Evolutionary conservation across 2,113 vertebrate species (phyloP).

Genomic region (Scopus umbretta): DNA sequence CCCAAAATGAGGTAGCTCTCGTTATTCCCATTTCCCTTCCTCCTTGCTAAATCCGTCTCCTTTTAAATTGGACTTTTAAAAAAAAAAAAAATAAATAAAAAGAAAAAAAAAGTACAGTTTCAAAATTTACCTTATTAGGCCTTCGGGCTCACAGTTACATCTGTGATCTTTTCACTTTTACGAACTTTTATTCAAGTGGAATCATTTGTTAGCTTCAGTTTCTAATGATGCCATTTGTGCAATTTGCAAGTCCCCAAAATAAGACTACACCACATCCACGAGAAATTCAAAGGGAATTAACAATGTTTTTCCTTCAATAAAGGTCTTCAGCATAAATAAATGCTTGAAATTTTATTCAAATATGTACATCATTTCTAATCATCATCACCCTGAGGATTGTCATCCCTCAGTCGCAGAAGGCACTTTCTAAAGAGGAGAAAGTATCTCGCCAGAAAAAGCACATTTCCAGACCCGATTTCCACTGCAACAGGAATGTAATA

Average conservation of each 20-base stretch:
- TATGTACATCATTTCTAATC: background rate
- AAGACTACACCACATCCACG: rapidly evolving
- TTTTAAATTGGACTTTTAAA: background rate
- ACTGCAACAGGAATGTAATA: background rate
- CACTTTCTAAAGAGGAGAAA: background rate
- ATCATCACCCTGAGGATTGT: background rate
- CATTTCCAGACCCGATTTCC: background rate
- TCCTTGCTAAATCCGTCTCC: background rate
- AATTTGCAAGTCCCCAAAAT: background rate
- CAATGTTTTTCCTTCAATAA: background rate
- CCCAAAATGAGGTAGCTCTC: background rate
- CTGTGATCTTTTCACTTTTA: background rate
- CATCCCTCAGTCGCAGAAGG: background rate
- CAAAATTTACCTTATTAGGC: background rate
- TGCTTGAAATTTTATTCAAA: background rate
- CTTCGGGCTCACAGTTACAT: background rate
- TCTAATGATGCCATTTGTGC: background rate
- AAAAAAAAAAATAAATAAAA: background rate
- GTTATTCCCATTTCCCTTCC: background rate
- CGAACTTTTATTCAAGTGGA: background rate
- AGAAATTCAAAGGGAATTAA: background rate
- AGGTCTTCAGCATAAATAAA: background rate
- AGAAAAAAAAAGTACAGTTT: background rate
- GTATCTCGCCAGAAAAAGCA: background rate
- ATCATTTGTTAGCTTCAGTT: background rate